Evolutionary conservation across 2,797 vertebrate species (phyloP).

Genomic region (Halcyon leucocephala): DNA sequence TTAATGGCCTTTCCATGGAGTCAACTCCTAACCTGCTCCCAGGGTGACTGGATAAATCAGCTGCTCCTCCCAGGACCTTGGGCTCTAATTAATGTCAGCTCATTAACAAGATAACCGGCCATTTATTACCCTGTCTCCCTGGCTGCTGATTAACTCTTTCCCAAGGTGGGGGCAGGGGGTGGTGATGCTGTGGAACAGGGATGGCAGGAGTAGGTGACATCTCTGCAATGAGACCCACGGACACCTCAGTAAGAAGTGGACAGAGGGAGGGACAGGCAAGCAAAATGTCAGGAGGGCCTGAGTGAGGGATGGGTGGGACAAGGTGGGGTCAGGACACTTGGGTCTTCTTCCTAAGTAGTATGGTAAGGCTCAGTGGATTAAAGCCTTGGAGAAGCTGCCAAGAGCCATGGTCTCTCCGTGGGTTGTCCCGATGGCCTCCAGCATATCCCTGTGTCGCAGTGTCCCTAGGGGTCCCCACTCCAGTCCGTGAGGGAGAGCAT

Average conservation of each 20-base stretch:
- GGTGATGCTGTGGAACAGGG: not conserved
- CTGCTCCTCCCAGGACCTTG: slow-evolving; percentile 84
- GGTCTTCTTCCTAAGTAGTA: not conserved
- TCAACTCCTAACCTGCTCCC: slow-evolving; percentile 1
- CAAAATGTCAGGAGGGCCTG: not conserved
- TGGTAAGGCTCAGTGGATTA: not conserved
- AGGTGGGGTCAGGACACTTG: not conserved
- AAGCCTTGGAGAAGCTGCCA: not conserved
- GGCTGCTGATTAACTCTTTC: slow-evolving; percentile 88
- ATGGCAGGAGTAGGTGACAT: not conserved
- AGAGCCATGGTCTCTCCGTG: not conserved
- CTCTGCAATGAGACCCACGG: not conserved
- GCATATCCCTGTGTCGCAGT: not conserved
- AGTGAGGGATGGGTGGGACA: rapidly evolving
- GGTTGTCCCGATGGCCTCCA: not conserved
- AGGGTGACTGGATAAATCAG: slow-evolving; percentile 79
- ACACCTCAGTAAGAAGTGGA: not conserved
- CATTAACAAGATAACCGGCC: slow-evolving; percentile 89
- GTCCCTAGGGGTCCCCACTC: not conserved
- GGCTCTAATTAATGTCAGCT: slow-evolving; percentile 89
- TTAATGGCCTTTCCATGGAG: slow-evolving; percentile 51
- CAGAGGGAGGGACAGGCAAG: not conserved
- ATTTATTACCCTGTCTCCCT: slow-evolving; percentile 82
- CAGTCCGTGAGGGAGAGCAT: not conserved
- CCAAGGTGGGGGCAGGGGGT: slow-evolving; percentile 43